phyloP scores from a whole-genome alignment of 2,113 vertebrate genomes.

The Carollia perspicillata region DNA sequence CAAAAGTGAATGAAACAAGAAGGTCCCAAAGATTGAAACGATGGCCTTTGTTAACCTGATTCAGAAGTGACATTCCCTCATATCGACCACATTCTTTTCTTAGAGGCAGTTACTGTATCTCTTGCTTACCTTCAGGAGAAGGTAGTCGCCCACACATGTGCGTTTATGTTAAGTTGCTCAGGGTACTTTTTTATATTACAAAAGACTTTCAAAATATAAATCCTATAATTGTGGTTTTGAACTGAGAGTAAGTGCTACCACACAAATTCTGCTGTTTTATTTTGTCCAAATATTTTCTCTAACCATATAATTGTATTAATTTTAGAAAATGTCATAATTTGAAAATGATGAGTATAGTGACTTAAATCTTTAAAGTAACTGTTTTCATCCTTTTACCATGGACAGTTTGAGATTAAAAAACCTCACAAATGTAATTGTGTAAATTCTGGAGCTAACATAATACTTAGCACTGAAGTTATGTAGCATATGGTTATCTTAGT shows the following conservation, averaged over 20 bases:
- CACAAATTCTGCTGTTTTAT: not conserved
- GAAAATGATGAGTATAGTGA: conserved; percentile 39
- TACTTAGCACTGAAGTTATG: conserved; percentile 81
- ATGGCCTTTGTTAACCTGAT: not conserved
- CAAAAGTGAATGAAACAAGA: not conserved
- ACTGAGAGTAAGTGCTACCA: not conserved
- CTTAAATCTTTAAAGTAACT: not conserved
- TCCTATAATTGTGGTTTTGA: not conserved
- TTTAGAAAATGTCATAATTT: conserved; percentile 39
- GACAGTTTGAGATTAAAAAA: not conserved
- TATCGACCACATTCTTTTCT: not conserved
- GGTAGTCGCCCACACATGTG: too few relatives aligned
- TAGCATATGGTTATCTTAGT: conserved; percentile 86
- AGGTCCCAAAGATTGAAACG: not conserved
- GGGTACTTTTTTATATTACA: not conserved
- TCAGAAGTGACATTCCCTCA: not conserved
- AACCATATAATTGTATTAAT: not conserved
- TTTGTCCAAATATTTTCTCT: not conserved
- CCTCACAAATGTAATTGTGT: conserved; percentile 38
- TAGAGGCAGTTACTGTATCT: not conserved
- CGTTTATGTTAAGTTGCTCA: not conserved
- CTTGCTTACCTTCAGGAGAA: not conserved
- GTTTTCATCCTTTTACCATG: not conserved
- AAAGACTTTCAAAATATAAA: not conserved
- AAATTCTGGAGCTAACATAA: conserved; percentile 72